Evolutionary conservation across 2,888 invertebrate species (phyloP), one percentile per base, ranked within the genome.

Genomic region (Alviniconcha strummeri): DNA sequence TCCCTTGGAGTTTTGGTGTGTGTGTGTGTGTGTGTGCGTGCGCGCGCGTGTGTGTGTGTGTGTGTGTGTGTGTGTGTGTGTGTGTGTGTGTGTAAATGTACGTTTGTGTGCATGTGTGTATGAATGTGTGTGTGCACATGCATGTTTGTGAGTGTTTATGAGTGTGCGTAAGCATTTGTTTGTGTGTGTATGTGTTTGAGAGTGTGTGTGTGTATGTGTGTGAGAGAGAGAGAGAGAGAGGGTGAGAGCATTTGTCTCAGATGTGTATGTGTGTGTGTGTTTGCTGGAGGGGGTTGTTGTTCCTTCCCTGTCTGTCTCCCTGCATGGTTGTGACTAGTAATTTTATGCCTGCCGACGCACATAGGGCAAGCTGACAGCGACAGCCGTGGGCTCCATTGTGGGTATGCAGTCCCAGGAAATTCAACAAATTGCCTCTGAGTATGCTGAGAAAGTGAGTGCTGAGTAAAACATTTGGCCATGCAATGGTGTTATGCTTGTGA

Each of bases 331-430:
- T 54, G 15, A 54, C 8, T 64, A 36, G 60, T 74, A 52, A 56
- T 52, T 74, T 19, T 36, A 55, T 74, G 71, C 78, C 64, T 78
- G 69, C 11, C 36, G 8, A 64, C 13, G 19, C 55, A 1, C 8
- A 4, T 85, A 93, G 92, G 92, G 91, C 81, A 93, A 92, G 87
- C 86, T 94, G 55, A 92, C 94, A 60, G 93, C 94, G 54, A 92
- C 92, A 87, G 92, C 92, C 56, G 95, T 95, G 36, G 95, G 95
- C 4, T 94, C 94, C 80, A 94, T 95, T 56, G 94, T 95, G 79
- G 94, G 95, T 85, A 94, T 95, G 84, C 95, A 96, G 91, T 96
- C 96, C 52, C 95, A 95, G 81, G 96, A 97, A 90, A 95, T 95
- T 78, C 94, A 95, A 82, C 95, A 95, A 87, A 94, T 96, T 72